Evolutionary conservation across 2,113 vertebrate genomes (phyloP).

Genomic region (Lethenteron reissneri): DNA sequence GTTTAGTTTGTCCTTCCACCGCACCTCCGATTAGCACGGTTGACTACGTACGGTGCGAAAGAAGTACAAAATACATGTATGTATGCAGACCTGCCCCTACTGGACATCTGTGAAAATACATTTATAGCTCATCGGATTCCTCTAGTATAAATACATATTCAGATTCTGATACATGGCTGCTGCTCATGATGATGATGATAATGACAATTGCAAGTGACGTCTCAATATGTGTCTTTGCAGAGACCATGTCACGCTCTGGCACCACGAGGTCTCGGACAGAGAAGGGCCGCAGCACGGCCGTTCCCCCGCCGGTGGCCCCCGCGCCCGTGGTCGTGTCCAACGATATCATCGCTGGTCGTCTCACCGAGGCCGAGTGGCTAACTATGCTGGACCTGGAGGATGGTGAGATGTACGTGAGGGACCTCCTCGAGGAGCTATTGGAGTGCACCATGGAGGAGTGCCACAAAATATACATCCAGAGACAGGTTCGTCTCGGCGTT

Average conservation of each 20-base stretch:
- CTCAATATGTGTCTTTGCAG: constrained; percentile 1
- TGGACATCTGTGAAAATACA: no score
- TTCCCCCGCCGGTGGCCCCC: neutral
- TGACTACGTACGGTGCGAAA: no score
- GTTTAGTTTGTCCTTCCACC: no score
- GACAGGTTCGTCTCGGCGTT: constrained; percentile 24
- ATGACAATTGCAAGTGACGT: no score
- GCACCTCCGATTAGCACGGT: no score
- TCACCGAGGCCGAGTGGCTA: constrained; percentile 24
- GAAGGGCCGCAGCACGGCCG: constrained; percentile 10
- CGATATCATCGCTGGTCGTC: constrained; percentile 18
- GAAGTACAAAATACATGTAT: no score
- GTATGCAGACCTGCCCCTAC: no score
- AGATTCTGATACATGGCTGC: no score
- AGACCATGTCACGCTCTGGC: constrained; percentile 19
- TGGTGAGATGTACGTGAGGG: constrained; percentile 21
- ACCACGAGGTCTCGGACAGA: constrained; percentile 20
- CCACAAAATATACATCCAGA: constrained; percentile 16
- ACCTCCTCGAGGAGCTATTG: constrained; percentile 28
- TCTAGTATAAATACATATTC: no score
- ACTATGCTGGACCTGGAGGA: constrained; percentile 21
- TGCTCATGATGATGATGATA: no score
- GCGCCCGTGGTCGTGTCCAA: constrained; percentile 11
- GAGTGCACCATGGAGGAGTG: constrained; percentile 20
- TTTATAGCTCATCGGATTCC: no score